Evolutionary conservation across 2,797 vertebrate species (phyloP).

Genomic region (Acanthurus lineatus): DNA sequence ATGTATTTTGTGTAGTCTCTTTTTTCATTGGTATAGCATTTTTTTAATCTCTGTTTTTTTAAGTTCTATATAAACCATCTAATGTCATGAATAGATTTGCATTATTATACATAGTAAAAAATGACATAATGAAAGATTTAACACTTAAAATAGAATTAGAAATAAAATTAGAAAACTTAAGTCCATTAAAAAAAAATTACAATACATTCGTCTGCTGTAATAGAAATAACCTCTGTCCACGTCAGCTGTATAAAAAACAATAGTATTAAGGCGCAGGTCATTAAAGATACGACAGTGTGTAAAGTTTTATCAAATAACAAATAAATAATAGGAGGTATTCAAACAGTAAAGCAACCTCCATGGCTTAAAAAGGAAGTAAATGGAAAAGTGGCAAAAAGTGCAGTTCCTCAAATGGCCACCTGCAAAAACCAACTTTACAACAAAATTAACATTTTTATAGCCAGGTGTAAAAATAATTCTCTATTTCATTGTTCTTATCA

Average conservation of each 20-base stretch:
- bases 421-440: too few relatives aligned
- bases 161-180: neutral
- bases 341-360: neutral
- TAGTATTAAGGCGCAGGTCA: neutral
- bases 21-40: neutral
- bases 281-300: neutral
- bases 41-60: neutral
- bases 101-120: neutral
- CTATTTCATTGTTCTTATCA: too few relatives aligned
- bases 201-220: neutral
- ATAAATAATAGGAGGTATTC: neutral
- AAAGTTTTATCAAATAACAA: neutral
- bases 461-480: too few relatives aligned
- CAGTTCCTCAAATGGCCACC: too few relatives aligned
- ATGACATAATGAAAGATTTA: neutral
- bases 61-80: neutral
- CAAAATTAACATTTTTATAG: too few relatives aligned
- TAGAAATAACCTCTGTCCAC: neutral
- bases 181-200: neutral
- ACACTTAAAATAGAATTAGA: neutral
- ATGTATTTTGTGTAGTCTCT: neutral
- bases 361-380: too few relatives aligned
- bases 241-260: neutral
- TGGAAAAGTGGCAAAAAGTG: too few relatives aligned
- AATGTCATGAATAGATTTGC: neutral